A percentile compares a stretch with the other conserved stretches of the same genome.
Conservation (phyloP, 1,140 invertebrate genomes). For the Piezodorus guildinii region DNA sequence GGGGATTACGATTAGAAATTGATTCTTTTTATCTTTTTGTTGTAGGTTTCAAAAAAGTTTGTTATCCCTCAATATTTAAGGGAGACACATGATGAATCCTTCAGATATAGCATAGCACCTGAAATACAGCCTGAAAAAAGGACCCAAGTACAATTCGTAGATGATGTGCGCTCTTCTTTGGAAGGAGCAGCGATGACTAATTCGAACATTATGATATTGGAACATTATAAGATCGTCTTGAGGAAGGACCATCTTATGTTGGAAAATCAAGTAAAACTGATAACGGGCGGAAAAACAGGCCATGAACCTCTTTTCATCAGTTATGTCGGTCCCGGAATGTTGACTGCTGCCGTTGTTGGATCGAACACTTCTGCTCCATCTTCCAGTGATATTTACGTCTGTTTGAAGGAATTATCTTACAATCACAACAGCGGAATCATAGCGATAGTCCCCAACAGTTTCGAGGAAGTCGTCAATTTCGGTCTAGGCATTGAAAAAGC, state of each 20-base stretch:
- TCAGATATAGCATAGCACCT: too few relatives aligned
- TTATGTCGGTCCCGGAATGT: slow-evolving; percentile 54
- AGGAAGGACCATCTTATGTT: slow-evolving; percentile 3
- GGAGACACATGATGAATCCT: too few relatives aligned
- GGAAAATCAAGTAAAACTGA: slow-evolving; percentile 42
- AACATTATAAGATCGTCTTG: neutral
- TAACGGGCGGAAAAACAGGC: slow-evolving; percentile 53
- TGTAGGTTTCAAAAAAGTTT: too few relatives aligned
- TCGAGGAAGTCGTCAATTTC: slow-evolving; percentile 4
- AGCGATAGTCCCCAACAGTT: neutral
- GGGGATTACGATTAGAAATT: too few relatives aligned
- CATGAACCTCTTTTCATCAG: slow-evolving; percentile 52
- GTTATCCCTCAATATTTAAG: too few relatives aligned
- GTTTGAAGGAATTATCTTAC: neutral
- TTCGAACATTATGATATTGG: slow-evolving; percentile 41
- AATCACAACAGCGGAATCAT: neutral
- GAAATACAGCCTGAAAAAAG: too few relatives aligned
- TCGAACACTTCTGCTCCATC: neutral
- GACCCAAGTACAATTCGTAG: neutral
- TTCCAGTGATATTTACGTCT: neutral
- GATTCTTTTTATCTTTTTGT: too few relatives aligned
- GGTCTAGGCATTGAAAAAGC: slow-evolving; percentile 8
- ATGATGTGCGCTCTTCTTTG: neutral
- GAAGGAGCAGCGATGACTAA: neutral
- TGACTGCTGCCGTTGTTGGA: slow-evolving; percentile 53